phyloP scores from a whole-genome alignment of 2,797 vertebrate species.

The Pseudomugil tenellus region DNA sequence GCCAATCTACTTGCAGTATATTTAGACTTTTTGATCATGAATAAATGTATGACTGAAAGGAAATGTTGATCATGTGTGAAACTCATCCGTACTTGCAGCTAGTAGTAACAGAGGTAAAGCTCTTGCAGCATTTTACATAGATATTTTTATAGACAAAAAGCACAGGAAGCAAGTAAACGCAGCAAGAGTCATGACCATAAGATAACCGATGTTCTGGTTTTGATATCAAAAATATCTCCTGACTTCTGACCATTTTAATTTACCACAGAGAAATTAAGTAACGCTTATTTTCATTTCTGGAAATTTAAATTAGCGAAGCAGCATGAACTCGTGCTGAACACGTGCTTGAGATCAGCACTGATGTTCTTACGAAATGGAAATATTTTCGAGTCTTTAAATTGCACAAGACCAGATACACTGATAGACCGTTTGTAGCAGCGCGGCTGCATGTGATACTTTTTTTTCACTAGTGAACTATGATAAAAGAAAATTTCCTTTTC shows the following conservation, averaged over 20 bases:
- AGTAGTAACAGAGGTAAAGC: background rate
- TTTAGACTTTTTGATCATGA: background rate
- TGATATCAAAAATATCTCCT: constrained; percentile 29
- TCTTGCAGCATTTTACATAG: background rate
- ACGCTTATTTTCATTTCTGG: constrained; percentile 40
- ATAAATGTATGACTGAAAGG: background rate
- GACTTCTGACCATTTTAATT: constrained; percentile 11
- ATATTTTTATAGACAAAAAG: background rate
- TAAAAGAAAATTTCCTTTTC: constrained; percentile 34
- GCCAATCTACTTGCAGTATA: background rate
- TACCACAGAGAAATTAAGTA: constrained; percentile 33
- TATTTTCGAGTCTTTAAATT: constrained; percentile 22
- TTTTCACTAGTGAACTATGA: constrained; percentile 11
- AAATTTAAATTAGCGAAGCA: constrained; percentile 22
- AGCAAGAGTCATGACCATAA: background rate
- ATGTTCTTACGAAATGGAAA: constrained; percentile 2
- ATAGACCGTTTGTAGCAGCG: constrained; percentile 24
- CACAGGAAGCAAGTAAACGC: constrained; percentile 32
- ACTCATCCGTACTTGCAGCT: background rate
- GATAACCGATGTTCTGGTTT: constrained; percentile 14
- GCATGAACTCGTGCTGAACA: constrained; percentile 1
- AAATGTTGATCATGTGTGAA: background rate
- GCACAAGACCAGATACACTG: constrained; percentile 43
- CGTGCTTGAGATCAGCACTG: background rate
- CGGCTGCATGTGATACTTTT: constrained; percentile 37